Conservation (phyloP, 2,113 vertebrate species). For the Coreoperca whiteheadi region DNA sequence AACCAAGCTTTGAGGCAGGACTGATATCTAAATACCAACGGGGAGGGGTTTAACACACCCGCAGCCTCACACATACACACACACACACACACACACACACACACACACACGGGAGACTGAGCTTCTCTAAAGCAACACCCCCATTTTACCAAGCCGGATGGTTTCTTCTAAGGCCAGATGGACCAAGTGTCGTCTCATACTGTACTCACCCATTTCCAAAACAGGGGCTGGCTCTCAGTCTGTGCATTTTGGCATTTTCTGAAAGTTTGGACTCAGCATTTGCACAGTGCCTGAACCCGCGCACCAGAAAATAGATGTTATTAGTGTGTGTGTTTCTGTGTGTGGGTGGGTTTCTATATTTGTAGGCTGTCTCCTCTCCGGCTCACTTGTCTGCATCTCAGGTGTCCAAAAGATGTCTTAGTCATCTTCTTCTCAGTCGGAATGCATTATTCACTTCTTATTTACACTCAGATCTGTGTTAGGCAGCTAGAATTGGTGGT, state of each 20-base stretch:
- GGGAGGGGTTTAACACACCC: not conserved
- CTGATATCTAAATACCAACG: conserved; percentile 19
- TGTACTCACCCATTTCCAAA: not conserved
- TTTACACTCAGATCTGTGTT: not conserved
- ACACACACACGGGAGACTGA: not conserved
- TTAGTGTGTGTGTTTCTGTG: conserved; percentile 27
- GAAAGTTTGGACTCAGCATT: conserved; percentile 12
- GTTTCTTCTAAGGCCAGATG: conserved; percentile 6
- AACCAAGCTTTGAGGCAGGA: conserved; percentile 21
- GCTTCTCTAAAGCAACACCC: conserved; percentile 1
- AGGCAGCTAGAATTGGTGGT: not conserved
- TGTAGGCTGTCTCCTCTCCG: conserved; percentile 26
- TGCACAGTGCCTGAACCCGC: conserved; percentile 1
- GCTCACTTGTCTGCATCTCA: conserved; percentile 35
- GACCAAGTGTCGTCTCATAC: not conserved
- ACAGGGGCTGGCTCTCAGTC: not conserved
- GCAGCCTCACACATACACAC: no score
- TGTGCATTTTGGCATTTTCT: not conserved
- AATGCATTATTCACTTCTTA: conserved; percentile 28
- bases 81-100: no score
- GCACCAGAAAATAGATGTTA: conserved; percentile 29
- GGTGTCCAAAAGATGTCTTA: conserved; percentile 36
- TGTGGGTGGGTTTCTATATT: conserved; percentile 50
- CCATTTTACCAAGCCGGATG: not conserved
- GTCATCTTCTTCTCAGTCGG: conserved; percentile 25